Conservation (phyloP, 2,797 vertebrate species). For the Hypotaenidia okinawae region DNA sequence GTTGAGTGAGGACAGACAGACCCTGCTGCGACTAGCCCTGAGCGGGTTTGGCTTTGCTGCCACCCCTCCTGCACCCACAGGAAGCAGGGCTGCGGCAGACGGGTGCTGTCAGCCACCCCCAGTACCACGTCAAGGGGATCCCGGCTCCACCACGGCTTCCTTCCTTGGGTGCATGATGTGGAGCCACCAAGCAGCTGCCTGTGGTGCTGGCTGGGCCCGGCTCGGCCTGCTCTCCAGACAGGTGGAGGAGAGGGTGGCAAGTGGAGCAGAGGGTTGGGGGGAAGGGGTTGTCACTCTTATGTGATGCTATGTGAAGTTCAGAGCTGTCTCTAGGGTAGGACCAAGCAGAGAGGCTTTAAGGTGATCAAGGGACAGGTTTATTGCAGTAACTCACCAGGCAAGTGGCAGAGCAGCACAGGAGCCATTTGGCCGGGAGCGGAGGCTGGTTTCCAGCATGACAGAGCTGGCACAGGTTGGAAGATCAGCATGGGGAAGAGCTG, state of each 20-base stretch:
- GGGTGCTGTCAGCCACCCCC: neutral
- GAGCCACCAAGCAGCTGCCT: neutral
- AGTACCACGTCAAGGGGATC: neutral
- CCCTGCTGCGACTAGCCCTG: fast-evolving
- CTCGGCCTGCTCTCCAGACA: neutral
- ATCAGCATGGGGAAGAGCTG: fast-evolving
- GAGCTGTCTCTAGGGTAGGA: fast-evolving
- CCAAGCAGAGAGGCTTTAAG: fast-evolving
- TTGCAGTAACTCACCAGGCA: fast-evolving
- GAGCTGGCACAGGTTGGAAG: neutral
- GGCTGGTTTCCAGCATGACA: fast-evolving
- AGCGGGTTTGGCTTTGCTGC: fast-evolving
- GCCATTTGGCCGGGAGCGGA: fast-evolving
- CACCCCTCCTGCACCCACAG: fast-evolving
- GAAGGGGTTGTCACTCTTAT: fast-evolving
- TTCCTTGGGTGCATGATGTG: neutral
- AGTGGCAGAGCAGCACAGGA: neutral
- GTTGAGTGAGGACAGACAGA: fast-evolving
- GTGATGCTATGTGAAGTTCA: fast-evolving
- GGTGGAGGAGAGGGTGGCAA: neutral
- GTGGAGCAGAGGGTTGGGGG: neutral
- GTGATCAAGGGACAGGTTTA: fast-evolving
- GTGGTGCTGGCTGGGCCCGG: fast-evolving
- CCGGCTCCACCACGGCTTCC: neutral
- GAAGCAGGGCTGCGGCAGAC: neutral